phyloP scores from a whole-genome alignment of 2,113 vertebrate species.

The Stercorarius parasiticus region DNA sequence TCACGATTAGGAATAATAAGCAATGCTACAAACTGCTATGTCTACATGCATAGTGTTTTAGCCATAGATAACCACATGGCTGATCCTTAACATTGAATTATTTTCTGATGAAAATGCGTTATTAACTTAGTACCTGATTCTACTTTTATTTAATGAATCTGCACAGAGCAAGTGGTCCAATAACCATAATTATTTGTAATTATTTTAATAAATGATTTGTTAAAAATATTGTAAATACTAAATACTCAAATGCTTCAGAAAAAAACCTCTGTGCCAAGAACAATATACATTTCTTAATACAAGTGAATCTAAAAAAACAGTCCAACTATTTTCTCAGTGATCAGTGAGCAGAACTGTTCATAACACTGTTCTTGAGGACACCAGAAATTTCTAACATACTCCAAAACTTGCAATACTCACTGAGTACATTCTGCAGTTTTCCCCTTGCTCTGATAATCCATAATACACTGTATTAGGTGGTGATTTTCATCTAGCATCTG shows the following conservation, averaged over 20 bases:
- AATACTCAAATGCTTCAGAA: not conserved
- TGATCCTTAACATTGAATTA: not conserved
- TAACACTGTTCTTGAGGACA: not conserved
- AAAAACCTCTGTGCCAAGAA: not conserved
- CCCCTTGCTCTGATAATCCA: constrained; percentile 98
- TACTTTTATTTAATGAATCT: not conserved
- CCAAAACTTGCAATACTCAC: constrained; percentile 75
- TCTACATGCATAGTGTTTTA: not conserved
- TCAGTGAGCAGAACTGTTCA: not conserved
- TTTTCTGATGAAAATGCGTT: not conserved
- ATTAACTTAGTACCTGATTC: not conserved
- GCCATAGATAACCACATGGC: not conserved
- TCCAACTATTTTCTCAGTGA: not conserved
- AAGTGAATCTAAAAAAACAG: not conserved
- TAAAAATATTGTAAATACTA: not conserved
- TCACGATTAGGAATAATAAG: not conserved
- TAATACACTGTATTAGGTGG: constrained; percentile 96
- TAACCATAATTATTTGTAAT: not conserved
- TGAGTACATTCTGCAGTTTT: constrained; percentile 95
- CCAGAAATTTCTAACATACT: not conserved
- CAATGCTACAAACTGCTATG: not conserved
- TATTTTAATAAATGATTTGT: not conserved
- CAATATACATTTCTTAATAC: not conserved
- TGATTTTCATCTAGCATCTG: constrained; percentile 99
- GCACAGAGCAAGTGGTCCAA: not conserved